Base-by-base conservation (phyloP, 2,113 vertebrate species). In the Pyxicephalus adspersus region DNA sequence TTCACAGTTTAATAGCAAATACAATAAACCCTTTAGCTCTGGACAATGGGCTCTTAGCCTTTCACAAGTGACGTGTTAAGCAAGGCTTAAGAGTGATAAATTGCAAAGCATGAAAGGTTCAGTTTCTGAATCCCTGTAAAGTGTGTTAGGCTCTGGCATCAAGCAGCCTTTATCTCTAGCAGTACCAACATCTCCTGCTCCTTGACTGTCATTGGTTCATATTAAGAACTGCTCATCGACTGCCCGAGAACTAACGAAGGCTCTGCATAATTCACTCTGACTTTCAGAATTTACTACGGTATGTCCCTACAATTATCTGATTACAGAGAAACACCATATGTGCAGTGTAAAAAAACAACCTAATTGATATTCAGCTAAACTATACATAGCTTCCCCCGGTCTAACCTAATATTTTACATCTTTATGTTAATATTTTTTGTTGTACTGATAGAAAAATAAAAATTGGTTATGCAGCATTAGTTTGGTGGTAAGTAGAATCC, bases 1-100 rank as follows among this genome's bases (percentile, higher is more conserved):
- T 79, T 79, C 34, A 60, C 77, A 79, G 28, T 79, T 68, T 79
- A 70, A 79, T 79, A 79, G 57, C 54, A 79, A 68, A 79, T 58
- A 79, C 54, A 68, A 66, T 79, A 61, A 58, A 57, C 52, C 65
- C 64, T 68, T 60, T 60, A 67, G 77, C 22, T 57, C 20, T 60
- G 77, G 77, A 79, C 77, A 79, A 70, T 79, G 64, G 16, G 65
- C 65, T 68, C 64, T 55, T 54, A 78, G 76, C 76, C 64, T 22
- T 29, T 29, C 77, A 57, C 22, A 79, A 79, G 17, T 50, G 65
- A 70, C 50, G 77, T 50, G 29, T 79, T 79, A 67, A 79, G 77
- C 28, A 79, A 68, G 52, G 77, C 54, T 79, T 79, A 79, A 0
- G 77, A 22, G n/a, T 67, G 77, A 79, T 79, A 54, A 79, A 67